These are phyloP conservation scores for Alviniconcha strummeri DNA, from an alignment of 2,888 invertebrate genomes.

Conservation along the genomic window DNA sequence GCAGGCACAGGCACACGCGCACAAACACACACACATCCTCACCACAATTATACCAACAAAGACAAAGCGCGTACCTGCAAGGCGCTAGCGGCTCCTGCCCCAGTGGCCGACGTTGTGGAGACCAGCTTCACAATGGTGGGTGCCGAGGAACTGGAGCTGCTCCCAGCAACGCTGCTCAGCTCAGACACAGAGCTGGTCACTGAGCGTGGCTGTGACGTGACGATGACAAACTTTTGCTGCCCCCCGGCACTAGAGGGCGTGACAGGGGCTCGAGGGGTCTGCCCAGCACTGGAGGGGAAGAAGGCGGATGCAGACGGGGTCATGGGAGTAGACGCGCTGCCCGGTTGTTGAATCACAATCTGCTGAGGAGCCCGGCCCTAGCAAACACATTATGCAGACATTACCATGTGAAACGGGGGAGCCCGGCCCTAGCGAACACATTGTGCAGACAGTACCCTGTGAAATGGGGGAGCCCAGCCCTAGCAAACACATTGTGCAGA, in stretches of 20 bases:
- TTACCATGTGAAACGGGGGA: background rate
- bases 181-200: slow-evolving; percentile 43
- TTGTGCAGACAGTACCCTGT: too few species aligned
- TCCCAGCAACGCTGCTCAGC: slow-evolving; percentile 39
- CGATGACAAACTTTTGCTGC: slow-evolving; percentile 67
- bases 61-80: slow-evolving; percentile 30
- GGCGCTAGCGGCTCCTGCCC: slow-evolving; percentile 32
- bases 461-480: slow-evolving; percentile 50
- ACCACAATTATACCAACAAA: background rate
- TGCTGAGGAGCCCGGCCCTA: slow-evolving; percentile 51
- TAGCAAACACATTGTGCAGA: slow-evolving; percentile 21
- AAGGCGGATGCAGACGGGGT: slow-evolving; percentile 28
- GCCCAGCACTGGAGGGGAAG: slow-evolving; percentile 5
- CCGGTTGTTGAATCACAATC: slow-evolving; percentile 59
- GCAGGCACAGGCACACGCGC: background rate
- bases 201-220: slow-evolving; percentile 59
- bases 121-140: slow-evolving; percentile 59
- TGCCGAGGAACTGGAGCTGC: slow-evolving; percentile 39
- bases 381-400: background rate
- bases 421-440: slow-evolving; percentile 46
- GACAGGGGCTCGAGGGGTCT: slow-evolving; percentile 32
- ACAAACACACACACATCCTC: background rate
- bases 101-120: slow-evolving; percentile 31
- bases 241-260: slow-evolving; percentile 46
- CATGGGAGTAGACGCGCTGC: slow-evolving; percentile 39